phyloP scores from a whole-genome alignment of 2,888 invertebrate genomes.

The Hemithea aestivaria region DNA sequence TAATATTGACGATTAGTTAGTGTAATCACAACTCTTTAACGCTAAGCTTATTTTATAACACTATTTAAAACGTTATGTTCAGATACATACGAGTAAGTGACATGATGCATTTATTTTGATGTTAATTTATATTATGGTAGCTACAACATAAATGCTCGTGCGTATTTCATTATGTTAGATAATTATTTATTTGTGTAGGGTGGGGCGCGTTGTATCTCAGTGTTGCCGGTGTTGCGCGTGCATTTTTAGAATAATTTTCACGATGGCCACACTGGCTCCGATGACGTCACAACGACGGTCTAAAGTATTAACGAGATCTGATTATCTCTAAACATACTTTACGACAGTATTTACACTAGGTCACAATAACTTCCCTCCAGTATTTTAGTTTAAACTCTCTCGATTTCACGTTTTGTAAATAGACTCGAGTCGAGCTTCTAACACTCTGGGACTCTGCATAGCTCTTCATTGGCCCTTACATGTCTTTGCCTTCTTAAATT shows the following conservation, averaged over 20 bases:
- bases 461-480: constrained; percentile 66
- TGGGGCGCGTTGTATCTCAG: constrained; percentile 38
- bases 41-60: constrained; percentile 66
- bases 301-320: constrained; percentile 67
- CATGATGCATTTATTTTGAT: constrained; percentile 78
- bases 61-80: constrained; percentile 68
- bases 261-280: constrained; percentile 46
- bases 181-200: constrained; percentile 64
- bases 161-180: constrained; percentile 67
- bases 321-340: constrained; percentile 51
- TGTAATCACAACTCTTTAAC: constrained; percentile 69
- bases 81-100: constrained; percentile 76
- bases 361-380: constrained; percentile 63
- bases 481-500: constrained; percentile 76
- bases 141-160: constrained; percentile 75
- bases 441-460: constrained; percentile 47
- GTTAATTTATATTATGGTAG: constrained; percentile 76
- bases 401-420: constrained; percentile 60
- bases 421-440: constrained; percentile 42
- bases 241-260: constrained; percentile 62
- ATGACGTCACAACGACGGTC: constrained; percentile 36
- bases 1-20: constrained; percentile 68
- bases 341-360: constrained; percentile 63
- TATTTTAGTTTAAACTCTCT: constrained; percentile 68
- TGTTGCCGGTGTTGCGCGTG: constrained; percentile 49